Evolutionary conservation across 2,797 vertebrate species (phyloP), one percentile per base, ranked within the genome.

Genomic region (Paedocypris micromegethes): DNA sequence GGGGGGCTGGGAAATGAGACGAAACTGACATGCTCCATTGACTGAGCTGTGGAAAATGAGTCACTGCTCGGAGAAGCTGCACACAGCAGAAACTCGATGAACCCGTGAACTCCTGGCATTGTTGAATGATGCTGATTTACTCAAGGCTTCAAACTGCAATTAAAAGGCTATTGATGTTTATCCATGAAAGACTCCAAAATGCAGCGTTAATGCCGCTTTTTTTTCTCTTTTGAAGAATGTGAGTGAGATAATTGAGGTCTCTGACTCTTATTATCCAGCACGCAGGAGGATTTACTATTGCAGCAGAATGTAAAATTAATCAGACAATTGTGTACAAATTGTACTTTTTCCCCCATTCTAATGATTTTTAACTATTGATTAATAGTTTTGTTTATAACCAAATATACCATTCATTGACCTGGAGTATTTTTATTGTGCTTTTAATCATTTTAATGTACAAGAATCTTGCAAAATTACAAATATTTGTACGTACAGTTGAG

Each of bases 11-110:
- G 72, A 77, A 78, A 81, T 77, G 82, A 80, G 76, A 73, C 72
- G 83, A 79, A 75, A 81, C 66, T 62, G 83, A 76, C 70, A 75
- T 42, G 82, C 84, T 85, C 74, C 79, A 66, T 72, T 78, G 85
- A 66, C 79, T 77, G 74, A 72, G 56, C 58, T 69, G 70, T 78
- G 73, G 47, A 62, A 78, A 75, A 81, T 82, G 84, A 85, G 77
- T 85, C 82, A 78, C 79, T 72, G 76, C 50, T 80, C 75, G 70
- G 78, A 74, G 79, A 75, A 74, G 78, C 52, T 37, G 48, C 44
- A 64, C 59, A 57, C 46, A 6, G 58, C 69, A 74, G 75, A 52
- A 9, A 64, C 76, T 72, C 77, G 77, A 45, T 59, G 75, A 72
- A 74, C 72, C 74, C 74, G 64, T 67, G 72, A 72, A 72, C 76